phyloP scores from a whole-genome alignment of 1,140 invertebrate species.

The Lepeophtheirus salmonis region DNA sequence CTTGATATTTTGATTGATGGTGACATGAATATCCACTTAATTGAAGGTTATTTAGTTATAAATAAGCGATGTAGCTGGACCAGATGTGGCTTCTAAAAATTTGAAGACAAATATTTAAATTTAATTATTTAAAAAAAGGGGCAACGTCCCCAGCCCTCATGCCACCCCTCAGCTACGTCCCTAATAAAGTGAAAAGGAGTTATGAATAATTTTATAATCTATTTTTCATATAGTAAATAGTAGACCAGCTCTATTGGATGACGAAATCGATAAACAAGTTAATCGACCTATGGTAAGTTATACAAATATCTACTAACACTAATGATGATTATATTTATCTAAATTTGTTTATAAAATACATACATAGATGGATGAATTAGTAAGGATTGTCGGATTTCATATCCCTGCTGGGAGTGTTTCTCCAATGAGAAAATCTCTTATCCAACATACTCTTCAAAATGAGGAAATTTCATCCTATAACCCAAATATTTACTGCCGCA shows the following conservation, averaged over 20 bases:
- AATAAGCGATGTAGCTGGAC: too few relatives aligned
- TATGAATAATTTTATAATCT: too few relatives aligned
- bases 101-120: too few relatives aligned
- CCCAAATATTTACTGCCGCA: neutral
- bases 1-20: conserved; percentile 2
- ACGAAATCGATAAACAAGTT: neutral
- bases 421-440: neutral
- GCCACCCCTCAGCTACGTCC: too few relatives aligned
- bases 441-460: neutral
- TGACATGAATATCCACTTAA: neutral
- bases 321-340: neutral
- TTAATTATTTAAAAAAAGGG: too few relatives aligned
- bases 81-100: too few relatives aligned
- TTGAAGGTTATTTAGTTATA: conserved; percentile 5
- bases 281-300: conserved; percentile 10
- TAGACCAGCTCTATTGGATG: neutral
- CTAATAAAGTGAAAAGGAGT: too few relatives aligned
- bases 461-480: neutral
- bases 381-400: neutral
- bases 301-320: neutral
- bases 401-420: neutral
- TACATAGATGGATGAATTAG: neutral
- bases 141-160: too few relatives aligned
- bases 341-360: too few relatives aligned
- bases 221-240: conserved; percentile 1